Percentiles rank a stretch among this genome's conserved stretches.
phyloP scores from a whole-genome alignment of 1,140 invertebrate species.

The Pachypsylla venusta region DNA sequence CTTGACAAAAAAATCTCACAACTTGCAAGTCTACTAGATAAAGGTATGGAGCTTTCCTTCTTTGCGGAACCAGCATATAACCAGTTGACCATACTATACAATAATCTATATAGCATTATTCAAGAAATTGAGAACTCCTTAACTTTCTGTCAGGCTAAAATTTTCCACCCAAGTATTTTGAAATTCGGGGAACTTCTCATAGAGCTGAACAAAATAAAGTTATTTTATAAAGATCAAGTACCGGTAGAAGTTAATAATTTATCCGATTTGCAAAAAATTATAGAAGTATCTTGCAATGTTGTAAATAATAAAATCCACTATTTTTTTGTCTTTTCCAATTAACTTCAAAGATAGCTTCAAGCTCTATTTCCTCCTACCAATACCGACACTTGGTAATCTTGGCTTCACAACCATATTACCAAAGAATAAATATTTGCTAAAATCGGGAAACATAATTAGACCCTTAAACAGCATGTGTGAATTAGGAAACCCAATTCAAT shows the following conservation, averaged over 20 bases:
- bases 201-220: background rate
- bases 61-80: background rate
- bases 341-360: background rate
- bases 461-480: background rate
- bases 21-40: background rate
- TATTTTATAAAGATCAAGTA: background rate
- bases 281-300: background rate
- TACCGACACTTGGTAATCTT: background rate
- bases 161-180: background rate
- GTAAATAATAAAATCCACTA: background rate
- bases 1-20: background rate
- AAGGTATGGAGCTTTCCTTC: background rate
- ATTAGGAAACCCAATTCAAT: background rate
- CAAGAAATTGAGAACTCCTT: conserved; percentile 2
- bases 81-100: background rate
- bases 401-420: background rate
- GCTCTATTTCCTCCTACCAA: background rate
- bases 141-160: background rate
- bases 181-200: background rate
- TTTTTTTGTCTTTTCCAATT: background rate
- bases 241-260: background rate
- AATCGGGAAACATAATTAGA: conserved; percentile 1
- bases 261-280: background rate
- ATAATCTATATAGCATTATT: background rate
- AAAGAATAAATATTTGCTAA: background rate